Conservation (phyloP, 2,113 vertebrate genomes). For the Rattus norvegicus region DNA sequence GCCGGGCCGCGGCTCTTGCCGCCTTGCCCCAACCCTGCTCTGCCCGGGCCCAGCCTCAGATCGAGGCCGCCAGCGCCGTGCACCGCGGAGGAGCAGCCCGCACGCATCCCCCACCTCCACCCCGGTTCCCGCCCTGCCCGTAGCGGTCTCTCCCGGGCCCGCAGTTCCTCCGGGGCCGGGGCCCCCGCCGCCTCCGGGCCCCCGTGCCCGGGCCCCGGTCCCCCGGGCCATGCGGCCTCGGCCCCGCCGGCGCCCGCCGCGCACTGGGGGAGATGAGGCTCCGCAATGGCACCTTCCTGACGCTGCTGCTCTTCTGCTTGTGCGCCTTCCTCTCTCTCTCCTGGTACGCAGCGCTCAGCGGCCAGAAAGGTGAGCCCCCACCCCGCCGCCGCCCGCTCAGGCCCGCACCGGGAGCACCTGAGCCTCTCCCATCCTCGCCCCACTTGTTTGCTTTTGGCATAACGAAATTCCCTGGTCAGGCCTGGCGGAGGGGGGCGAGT, state of each 20-base stretch:
- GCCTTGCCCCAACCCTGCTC: slow-evolving; percentile 37
- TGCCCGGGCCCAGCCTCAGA: neutral
- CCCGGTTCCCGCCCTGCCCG: neutral
- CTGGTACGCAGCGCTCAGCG: slow-evolving; percentile 98
- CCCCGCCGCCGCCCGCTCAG: neutral
- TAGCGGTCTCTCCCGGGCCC: neutral
- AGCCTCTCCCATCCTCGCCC: slow-evolving; percentile 33
- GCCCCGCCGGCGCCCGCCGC: slow-evolving; percentile 77
- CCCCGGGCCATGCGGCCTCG: slow-evolving; percentile 80
- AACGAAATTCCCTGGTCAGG: neutral
- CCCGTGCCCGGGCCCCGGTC: slow-evolving; percentile 34
- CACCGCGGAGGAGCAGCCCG: neutral
- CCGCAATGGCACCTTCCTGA: slow-evolving; percentile 96
- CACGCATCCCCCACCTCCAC: neutral
- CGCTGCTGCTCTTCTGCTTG: slow-evolving; percentile 95
- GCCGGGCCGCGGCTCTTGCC: slow-evolving; percentile 69
- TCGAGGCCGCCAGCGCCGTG: neutral
- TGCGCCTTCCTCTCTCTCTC: slow-evolving; percentile 96
- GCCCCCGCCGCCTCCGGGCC: slow-evolving; percentile 64
- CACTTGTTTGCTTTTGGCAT: slow-evolving; percentile 11
- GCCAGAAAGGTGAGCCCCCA: slow-evolving; percentile 92
- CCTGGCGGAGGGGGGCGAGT: neutral
- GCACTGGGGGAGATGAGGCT: slow-evolving; percentile 78
- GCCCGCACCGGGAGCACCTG: neutral
- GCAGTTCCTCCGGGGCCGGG: neutral